Conservation (phyloP, 2,888 invertebrate species). For the Fragum whitleyi region DNA sequence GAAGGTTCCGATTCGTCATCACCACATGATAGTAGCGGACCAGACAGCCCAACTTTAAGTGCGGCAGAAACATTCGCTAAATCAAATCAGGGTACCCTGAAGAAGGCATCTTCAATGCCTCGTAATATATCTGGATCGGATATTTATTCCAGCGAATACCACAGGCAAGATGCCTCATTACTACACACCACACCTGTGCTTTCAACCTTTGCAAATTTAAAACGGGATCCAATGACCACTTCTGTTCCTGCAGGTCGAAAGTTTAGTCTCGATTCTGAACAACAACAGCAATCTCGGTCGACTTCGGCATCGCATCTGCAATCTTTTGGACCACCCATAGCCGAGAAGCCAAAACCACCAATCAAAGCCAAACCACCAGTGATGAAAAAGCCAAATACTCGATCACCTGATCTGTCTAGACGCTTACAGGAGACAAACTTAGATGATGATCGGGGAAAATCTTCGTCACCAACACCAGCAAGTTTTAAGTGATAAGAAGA, state of each 20-base stretch:
- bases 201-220: constrained; percentile 52
- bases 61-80: constrained; percentile 92
- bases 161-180: background rate
- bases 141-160: constrained; percentile 35
- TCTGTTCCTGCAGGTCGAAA: constrained; percentile 44
- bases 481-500: background rate
- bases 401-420: constrained; percentile 68
- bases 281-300: constrained; percentile 40
- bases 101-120: constrained; percentile 86
- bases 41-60: constrained; percentile 85
- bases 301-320: constrained; percentile 72
- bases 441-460: constrained; percentile 48
- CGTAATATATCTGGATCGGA: constrained; percentile 65
- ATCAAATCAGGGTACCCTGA: constrained; percentile 92
- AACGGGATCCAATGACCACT: constrained; percentile 28
- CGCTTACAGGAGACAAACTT: constrained; percentile 66
- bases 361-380: constrained; percentile 92
- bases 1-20: constrained; percentile 77
- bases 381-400: constrained; percentile 87
- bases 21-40: constrained; percentile 77
- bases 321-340: constrained; percentile 76
- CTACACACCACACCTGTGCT: constrained; percentile 40
- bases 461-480: constrained; percentile 46
- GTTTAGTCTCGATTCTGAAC: constrained; percentile 54
- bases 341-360: constrained; percentile 83